phyloP scores from a whole-genome alignment of 2,888 invertebrate species.

The Sarcophaga caerulescens region DNA sequence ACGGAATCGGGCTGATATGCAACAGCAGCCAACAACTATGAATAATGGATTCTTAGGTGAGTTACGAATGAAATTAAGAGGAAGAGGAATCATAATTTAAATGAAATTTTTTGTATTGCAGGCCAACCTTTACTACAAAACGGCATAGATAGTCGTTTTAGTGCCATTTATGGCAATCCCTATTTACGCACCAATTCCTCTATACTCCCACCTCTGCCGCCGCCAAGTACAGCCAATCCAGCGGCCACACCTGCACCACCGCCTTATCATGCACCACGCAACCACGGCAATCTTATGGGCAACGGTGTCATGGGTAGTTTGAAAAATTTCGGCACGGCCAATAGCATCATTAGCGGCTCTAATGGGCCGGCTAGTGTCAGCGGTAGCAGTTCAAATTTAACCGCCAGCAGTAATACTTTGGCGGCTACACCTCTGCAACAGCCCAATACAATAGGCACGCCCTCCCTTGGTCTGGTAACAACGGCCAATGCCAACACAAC shows the following conservation, averaged over 20 bases:
- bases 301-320: constrained; percentile 83
- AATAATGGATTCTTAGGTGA: constrained; percentile 79
- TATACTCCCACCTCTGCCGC: constrained; percentile 82
- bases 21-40: constrained; percentile 71
- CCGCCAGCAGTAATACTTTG: constrained; percentile 79
- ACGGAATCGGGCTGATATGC: constrained; percentile 78
- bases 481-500: constrained; percentile 85
- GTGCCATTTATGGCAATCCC: constrained; percentile 94
- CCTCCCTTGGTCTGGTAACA: constrained; percentile 81
- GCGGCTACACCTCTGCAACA: constrained; percentile 81
- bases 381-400: constrained; percentile 84
- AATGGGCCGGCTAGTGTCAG: constrained; percentile 82
- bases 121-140: constrained; percentile 81
- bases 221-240: constrained; percentile 87
- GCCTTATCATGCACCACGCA: constrained; percentile 84
- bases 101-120: constrained; percentile 54
- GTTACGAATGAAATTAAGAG: constrained; percentile 23
- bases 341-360: constrained; percentile 76
- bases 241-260: constrained; percentile 91
- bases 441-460: constrained; percentile 82
- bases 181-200: constrained; percentile 88
- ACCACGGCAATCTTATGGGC: constrained; percentile 74
- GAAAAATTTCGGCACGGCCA: constrained; percentile 81
- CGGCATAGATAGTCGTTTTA: constrained; percentile 84
- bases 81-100: no score